These are phyloP conservation scores for Aptenodytes forsteri DNA, from an alignment of 2,113 vertebrate genomes.

Conservation along the genomic window DNA sequence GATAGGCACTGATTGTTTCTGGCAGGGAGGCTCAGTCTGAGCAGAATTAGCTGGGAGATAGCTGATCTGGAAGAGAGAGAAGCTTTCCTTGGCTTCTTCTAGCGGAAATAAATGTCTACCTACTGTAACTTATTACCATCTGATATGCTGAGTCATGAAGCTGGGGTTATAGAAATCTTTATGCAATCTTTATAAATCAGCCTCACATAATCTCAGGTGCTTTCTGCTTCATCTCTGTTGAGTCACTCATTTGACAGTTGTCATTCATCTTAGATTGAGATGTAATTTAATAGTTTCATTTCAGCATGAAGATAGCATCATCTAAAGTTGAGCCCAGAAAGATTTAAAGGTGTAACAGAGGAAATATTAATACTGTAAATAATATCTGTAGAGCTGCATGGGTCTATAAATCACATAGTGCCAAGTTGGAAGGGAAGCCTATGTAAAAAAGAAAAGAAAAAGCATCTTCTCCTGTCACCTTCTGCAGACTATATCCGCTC, in stretches of 20 bases:
- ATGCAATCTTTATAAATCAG: conserved; percentile 71
- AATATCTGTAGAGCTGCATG: conserved; percentile 37
- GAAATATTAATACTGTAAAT: conserved; percentile 68
- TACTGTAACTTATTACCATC: conserved; percentile 66
- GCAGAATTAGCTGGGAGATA: neutral
- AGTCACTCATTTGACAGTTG: conserved; percentile 64
- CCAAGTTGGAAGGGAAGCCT: neutral
- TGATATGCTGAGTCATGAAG: conserved; percentile 68
- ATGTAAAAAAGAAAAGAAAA: neutral
- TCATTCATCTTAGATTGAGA: conserved; percentile 67
- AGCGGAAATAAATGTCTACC: conserved; percentile 66
- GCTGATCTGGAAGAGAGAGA: neutral
- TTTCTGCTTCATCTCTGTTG: conserved; percentile 65
- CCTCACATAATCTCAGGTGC: conserved; percentile 38
- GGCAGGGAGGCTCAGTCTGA: neutral
- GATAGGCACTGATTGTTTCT: neutral
- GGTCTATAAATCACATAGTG: neutral
- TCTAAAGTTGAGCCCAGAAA: neutral
- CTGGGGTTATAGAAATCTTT: conserved; percentile 65
- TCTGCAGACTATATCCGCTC: rapidly evolving
- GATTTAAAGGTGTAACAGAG: conserved; percentile 69
- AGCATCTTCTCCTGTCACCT: neutral
- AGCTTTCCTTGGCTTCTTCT: conserved; percentile 38
- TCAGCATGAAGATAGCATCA: conserved; percentile 49
- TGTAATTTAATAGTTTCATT: conserved; percentile 71